Conservation (phyloP, 2,113 vertebrate species). For the Anas platyrhynchos region DNA sequence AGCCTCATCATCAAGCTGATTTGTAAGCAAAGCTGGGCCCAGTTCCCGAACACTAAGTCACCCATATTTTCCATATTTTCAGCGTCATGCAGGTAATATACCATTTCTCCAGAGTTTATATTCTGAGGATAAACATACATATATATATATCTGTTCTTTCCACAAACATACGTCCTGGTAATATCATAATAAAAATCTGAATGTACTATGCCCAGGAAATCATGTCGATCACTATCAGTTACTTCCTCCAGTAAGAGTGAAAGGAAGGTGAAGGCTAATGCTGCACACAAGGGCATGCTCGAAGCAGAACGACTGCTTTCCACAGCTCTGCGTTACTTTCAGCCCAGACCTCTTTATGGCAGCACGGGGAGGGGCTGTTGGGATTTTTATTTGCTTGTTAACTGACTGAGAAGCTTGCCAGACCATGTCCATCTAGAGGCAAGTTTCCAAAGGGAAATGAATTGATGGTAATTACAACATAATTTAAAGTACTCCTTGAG, state of each 20-base stretch:
- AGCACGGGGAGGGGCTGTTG: background rate
- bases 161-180: slow-evolving; percentile 56
- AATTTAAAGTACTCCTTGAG: background rate
- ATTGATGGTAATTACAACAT: background rate
- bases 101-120: slow-evolving; percentile 36
- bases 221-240: slow-evolving; percentile 30
- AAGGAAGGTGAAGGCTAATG: slow-evolving; percentile 24
- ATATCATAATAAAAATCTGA: slow-evolving; percentile 66
- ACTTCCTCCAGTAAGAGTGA: background rate
- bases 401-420: background rate
- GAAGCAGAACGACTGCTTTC: background rate
- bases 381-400: background rate
- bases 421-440: background rate
- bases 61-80: slow-evolving; percentile 59
- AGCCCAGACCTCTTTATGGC: background rate
- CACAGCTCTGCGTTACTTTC: background rate
- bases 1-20: slow-evolving; percentile 67
- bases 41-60: slow-evolving; percentile 39
- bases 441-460: background rate
- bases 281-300: slow-evolving; percentile 1
- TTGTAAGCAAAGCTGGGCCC: slow-evolving; percentile 70
- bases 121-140: slow-evolving; percentile 43
- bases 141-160: slow-evolving; percentile 46
- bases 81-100: slow-evolving; percentile 66
- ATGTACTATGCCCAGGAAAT: slow-evolving; percentile 50